phyloP scores from a whole-genome alignment of 1,140 invertebrate species.

The Cotesia glomerata region DNA sequence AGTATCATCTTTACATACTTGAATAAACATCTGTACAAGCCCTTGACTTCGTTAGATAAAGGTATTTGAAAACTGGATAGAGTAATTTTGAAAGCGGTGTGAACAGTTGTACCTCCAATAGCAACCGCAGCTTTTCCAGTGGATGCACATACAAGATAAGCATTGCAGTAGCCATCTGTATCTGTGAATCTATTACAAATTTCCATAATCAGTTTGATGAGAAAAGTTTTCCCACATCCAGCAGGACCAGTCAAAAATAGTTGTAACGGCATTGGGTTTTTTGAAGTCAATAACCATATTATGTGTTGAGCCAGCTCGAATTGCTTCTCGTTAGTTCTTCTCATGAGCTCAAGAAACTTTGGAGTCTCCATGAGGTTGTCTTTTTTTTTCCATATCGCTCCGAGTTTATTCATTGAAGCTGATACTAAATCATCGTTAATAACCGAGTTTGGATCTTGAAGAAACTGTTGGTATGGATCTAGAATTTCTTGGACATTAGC shows the following conservation, averaged over 20 bases:
- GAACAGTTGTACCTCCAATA: too few species aligned
- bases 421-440: constrained; percentile 15
- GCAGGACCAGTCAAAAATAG: constrained; percentile 34
- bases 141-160: too few species aligned
- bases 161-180: too few species aligned
- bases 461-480: constrained; percentile 17
- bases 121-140: too few species aligned
- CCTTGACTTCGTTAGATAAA: too few species aligned
- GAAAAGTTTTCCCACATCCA: too few species aligned
- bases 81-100: too few species aligned
- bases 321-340: constrained; percentile 45
- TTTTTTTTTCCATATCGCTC: constrained; percentile 24
- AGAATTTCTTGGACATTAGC: background rate
- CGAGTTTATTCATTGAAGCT: constrained; percentile 16
- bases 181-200: too few species aligned
- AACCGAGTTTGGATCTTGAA: constrained; percentile 18
- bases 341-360: constrained; percentile 17
- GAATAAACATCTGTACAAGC: too few species aligned
- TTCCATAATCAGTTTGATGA: too few species aligned
- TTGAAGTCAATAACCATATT: background rate
- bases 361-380: constrained; percentile 18
- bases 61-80: too few species aligned
- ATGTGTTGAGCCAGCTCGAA: constrained; percentile 29
- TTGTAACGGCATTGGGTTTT: constrained; percentile 39
- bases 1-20: too few species aligned